Base-by-base conservation (phyloP, 2,113 vertebrate species). In the Gymnorhina tibicen region DNA sequence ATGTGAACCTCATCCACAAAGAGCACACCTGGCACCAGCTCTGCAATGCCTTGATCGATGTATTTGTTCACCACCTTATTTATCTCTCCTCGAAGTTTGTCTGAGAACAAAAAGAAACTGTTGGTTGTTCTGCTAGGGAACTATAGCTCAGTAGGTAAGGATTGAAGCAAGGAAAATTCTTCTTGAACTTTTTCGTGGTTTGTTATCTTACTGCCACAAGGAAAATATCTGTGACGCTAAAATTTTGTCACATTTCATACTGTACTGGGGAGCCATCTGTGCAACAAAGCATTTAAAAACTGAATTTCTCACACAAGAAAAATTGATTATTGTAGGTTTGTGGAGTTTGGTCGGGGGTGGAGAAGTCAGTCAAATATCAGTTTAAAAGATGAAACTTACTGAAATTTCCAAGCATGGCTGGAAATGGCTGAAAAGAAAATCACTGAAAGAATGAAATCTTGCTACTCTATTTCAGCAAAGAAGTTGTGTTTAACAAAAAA, bases 1-100 rank as follows among this genome's bases (percentile, higher is more conserved):
- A 99, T 99, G 97, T 99, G 99, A 56, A 99, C 99, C 95, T 99
- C 99, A 50, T 99, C 99, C 17, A 99, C 98, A 62, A 99, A 99
- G 60, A 99, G 98, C 37, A 99, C 99, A 0, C 99, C 99, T 0
- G 99, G 99, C 5, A 99, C 99, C 32, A 99, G 98, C 97, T 99
- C 99, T 1, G 99, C 99, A 1, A 99, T 98, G 27, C 99, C 99
- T 97, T 99, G 99, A 96, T 99, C 99, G 0, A 99, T 99, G 97
- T 99, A 99, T 91, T 98, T 99, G 97, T 99, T 99, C 95, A 99
- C 99, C 96, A 99, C 99, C 87, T 99, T 99, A 98, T 99, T 99
- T 94, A 99, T 99, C 97, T 99, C 99, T 18, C 98, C 97, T 46
- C 99, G 98, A n/a, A 99, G 98, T 72, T 99, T 99, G 95, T 99